A percentile compares a stretch with the other conserved stretches of the same genome.
phyloP scores from a whole-genome alignment of 2,113 vertebrate species.

The Sitta europaea region DNA sequence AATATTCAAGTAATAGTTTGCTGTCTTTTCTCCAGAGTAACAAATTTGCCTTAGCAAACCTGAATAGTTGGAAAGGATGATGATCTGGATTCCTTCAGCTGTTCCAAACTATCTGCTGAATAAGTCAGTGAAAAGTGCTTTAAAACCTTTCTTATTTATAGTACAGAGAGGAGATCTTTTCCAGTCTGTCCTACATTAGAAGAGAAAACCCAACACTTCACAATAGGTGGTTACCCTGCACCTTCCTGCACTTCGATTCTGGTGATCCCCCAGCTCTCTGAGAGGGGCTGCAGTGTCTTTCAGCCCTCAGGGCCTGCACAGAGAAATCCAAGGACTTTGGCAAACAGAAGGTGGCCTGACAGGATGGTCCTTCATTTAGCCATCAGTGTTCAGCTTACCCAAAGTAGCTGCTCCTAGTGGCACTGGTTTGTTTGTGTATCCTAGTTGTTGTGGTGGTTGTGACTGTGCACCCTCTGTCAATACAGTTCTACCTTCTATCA shows the following conservation, averaged over 20 bases:
- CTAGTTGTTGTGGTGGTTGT: neutral
- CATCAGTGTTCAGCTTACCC: neutral
- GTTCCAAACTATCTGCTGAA: neutral
- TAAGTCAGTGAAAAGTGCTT: neutral
- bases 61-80: neutral
- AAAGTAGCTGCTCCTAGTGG: neutral
- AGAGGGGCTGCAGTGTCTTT: fast-evolving
- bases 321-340: neutral
- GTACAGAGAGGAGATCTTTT: neutral
- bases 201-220: neutral
- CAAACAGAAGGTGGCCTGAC: neutral
- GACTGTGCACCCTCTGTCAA: neutral
- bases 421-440: neutral
- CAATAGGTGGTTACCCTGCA: neutral
- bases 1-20: neutral
- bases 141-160: neutral
- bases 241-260: neutral
- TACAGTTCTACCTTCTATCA: neutral
- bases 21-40: neutral
- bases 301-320: neutral
- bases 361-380: neutral
- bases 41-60: neutral
- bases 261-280: neutral
- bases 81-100: neutral
- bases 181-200: neutral